Evolutionary conservation across 2,113 vertebrate species (phyloP).

Genomic region (Hepsetus odoe): DNA sequence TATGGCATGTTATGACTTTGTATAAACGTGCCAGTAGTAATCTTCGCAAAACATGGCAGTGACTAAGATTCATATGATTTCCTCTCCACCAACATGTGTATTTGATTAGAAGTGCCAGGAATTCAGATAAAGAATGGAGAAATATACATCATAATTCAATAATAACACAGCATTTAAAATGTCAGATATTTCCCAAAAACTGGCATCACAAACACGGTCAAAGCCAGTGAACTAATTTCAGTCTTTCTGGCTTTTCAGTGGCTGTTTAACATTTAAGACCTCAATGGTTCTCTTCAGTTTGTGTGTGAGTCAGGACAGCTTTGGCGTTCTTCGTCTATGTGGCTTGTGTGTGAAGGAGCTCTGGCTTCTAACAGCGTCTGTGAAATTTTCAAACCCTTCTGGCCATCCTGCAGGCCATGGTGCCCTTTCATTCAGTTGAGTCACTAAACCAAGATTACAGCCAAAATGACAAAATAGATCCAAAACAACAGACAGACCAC

Average conservation of each 20-base stretch:
- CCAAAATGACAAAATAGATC: conserved; percentile 48
- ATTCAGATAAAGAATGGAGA: conserved; percentile 30
- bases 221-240: conserved; percentile 18
- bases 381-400: conserved; percentile 39
- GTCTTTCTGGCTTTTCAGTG: not conserved
- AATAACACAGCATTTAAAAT: not conserved
- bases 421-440: conserved; percentile 57
- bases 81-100: conserved; percentile 29
- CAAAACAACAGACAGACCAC: conserved; percentile 51
- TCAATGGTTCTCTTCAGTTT: conserved; percentile 40
- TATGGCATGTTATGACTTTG: conserved; percentile 30
- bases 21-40: conserved; percentile 32
- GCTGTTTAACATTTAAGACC: conserved; percentile 30
- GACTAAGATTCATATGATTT: conserved; percentile 6
- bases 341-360: conserved; percentile 21
- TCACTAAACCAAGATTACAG: conserved; percentile 52
- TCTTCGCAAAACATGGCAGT: conserved; percentile 16
- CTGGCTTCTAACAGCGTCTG: conserved; percentile 38
- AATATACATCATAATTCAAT: conserved; percentile 30
- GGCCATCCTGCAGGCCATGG: conserved; percentile 32
- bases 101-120: conserved; percentile 25
- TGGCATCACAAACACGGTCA: not conserved
- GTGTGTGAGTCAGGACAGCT: conserved; percentile 37
- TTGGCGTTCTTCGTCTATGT: conserved; percentile 7
- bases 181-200: not conserved